Evolutionary conservation across 2,797 vertebrate genomes (phyloP).

Genomic region (Aeoliscus strigatus): DNA sequence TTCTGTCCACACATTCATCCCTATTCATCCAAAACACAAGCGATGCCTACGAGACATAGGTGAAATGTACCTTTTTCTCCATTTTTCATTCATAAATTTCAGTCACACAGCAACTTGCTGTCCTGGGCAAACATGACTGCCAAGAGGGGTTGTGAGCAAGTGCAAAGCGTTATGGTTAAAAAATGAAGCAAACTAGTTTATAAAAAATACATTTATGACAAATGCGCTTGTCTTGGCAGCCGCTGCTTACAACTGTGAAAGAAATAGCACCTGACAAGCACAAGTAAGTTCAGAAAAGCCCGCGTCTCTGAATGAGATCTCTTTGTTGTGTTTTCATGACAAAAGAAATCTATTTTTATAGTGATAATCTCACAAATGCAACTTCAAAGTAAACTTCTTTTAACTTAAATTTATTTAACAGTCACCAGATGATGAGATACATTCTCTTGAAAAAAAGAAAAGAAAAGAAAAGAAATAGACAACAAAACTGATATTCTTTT

Average conservation of each 20-base stretch:
- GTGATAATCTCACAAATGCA: background rate
- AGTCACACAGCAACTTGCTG: conserved; percentile 29
- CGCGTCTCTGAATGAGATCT: conserved; percentile 1
- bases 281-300: conserved; percentile 18
- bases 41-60: conserved; percentile 29
- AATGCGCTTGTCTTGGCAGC: conserved; percentile 19
- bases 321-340: too few species aligned
- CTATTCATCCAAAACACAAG: conserved; percentile 27
- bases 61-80: conserved; percentile 2
- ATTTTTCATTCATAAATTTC: conserved; percentile 26
- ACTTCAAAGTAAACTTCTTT: conserved; percentile 27
- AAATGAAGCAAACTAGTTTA: conserved; percentile 24
- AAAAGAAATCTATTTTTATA: background rate
- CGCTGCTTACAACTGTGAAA: conserved; percentile 7
- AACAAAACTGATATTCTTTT: conserved; percentile 76
- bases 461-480: conserved; percentile 80
- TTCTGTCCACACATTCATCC: conserved; percentile 15
- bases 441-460: conserved; percentile 82
- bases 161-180: conserved; percentile 19
- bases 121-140: conserved; percentile 29
- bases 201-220: conserved; percentile 21
- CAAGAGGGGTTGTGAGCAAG: conserved; percentile 16
- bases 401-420: conserved; percentile 81
- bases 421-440: conserved; percentile 84
- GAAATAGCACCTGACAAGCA: conserved; percentile 17